A percentile compares a stretch with the other conserved stretches of the same genome.
phyloP scores from a whole-genome alignment of 1,140 invertebrate species.

The Drosophila sp. region DNA sequence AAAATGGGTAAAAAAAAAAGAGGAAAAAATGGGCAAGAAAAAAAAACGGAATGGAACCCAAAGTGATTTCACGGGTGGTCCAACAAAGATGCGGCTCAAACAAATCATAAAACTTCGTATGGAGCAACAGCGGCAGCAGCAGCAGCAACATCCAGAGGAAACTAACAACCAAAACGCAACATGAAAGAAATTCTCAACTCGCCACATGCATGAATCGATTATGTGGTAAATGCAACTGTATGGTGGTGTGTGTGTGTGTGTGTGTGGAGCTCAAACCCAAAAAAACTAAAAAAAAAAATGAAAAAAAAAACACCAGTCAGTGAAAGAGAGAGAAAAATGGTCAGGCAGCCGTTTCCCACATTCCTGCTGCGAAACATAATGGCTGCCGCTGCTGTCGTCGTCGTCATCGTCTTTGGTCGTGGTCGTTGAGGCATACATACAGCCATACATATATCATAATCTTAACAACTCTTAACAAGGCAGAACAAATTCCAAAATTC shows the following conservation, averaged over 20 bases:
- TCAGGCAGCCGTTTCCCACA: slow-evolving; percentile 76
- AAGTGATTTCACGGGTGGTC: slow-evolving; percentile 81
- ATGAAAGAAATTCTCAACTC: slow-evolving; percentile 78
- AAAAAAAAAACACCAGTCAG: slow-evolving; percentile 10
- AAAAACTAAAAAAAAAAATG: slow-evolving; percentile 14
- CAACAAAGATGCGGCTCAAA: slow-evolving; percentile 78
- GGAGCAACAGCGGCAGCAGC: slow-evolving; percentile 40
- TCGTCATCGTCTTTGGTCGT: slow-evolving; percentile 25
- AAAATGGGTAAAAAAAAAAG: slow-evolving; percentile 26
- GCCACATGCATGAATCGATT: slow-evolving; percentile 81
- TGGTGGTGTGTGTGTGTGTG: slow-evolving; percentile 44
- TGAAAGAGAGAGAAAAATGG: slow-evolving; percentile 56
- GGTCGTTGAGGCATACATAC: slow-evolving; percentile 38
- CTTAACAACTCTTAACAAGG: slow-evolving; percentile 83
- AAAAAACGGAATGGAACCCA: slow-evolving; percentile 61
- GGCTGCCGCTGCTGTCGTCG: slow-evolving; percentile 75
- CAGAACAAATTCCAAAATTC: slow-evolving; percentile 82
- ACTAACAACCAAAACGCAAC: slow-evolving; percentile 79
- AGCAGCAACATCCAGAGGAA: slow-evolving; percentile 39
- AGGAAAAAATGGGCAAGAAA: slow-evolving; percentile 17
- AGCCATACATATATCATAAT: slow-evolving; percentile 80
- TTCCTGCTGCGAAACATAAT: slow-evolving; percentile 81
- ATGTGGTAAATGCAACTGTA: slow-evolving; percentile 70
- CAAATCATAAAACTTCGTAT: slow-evolving; percentile 77
- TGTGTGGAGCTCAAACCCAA: slow-evolving; percentile 42